These are phyloP conservation scores for Eupithecia subfuscata DNA, from an alignment of 2,888 invertebrate species.

Conservation along the genomic window DNA sequence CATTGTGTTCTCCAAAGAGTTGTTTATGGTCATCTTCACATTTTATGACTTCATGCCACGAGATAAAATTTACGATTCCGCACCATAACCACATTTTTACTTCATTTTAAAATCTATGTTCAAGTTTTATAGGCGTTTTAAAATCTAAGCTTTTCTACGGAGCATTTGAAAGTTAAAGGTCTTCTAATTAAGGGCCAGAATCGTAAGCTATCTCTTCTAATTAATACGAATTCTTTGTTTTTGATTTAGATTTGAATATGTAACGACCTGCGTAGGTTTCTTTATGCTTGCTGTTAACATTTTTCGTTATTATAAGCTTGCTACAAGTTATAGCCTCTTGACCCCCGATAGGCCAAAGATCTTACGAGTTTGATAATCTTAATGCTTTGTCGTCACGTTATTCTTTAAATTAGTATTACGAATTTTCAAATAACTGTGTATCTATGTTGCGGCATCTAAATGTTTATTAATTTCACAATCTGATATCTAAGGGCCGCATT, in stretches of 20 bases:
- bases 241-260: conserved; percentile 41
- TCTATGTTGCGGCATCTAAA: background rate
- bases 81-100: conserved; percentile 28
- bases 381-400: conserved; percentile 38
- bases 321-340: conserved; percentile 39
- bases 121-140: conserved; percentile 21
- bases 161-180: conserved; percentile 33
- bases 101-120: conserved; percentile 27
- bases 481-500: background rate
- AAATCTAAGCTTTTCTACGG: conserved; percentile 24
- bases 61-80: conserved; percentile 36
- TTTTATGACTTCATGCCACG: conserved; percentile 34
- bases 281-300: conserved; percentile 39
- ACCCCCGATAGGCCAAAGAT: conserved; percentile 40
- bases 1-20: conserved; percentile 29
- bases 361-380: conserved; percentile 36
- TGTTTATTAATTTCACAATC: background rate
- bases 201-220: conserved; percentile 49
- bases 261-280: conserved; percentile 36
- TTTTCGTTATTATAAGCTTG: conserved; percentile 38
- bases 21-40: conserved; percentile 29
- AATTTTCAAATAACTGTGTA: background rate
- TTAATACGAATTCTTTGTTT: conserved; percentile 50
- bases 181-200: conserved; percentile 50
- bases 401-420: conserved; percentile 19